Conservation (phyloP, 2,797 vertebrate species). For the Microcaecilia unicolor region DNA sequence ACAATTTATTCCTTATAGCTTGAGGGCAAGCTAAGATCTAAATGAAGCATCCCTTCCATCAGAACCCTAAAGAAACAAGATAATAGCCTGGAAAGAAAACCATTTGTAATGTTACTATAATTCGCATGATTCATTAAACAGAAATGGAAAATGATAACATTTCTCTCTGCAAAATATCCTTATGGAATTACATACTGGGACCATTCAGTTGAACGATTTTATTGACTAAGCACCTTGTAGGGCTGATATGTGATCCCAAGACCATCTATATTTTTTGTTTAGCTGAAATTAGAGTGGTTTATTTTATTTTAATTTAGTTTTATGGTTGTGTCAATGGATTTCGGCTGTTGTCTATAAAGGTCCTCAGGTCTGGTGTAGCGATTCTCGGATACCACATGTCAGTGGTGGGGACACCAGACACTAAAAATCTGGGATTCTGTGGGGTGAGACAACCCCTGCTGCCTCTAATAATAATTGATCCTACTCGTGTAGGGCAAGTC, state of each 20-base stretch:
- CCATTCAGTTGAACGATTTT: slow-evolving; percentile 81
- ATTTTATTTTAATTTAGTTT: slow-evolving; percentile 6
- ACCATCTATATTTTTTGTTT: slow-evolving; percentile 35
- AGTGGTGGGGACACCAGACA: no score
- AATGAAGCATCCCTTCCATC: slow-evolving; percentile 95
- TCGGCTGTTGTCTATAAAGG: no score
- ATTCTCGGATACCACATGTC: no score
- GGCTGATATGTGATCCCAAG: slow-evolving; percentile 57
- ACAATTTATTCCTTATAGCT: slow-evolving; percentile 87
- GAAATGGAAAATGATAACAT: slow-evolving; percentile 92
- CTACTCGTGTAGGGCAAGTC: no score
- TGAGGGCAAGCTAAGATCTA: slow-evolving; percentile 75
- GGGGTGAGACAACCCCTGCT: no score
- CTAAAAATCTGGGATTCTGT: no score
- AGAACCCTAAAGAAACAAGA: slow-evolving; percentile 99
- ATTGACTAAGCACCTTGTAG: slow-evolving; percentile 83
- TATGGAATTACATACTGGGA: slow-evolving; percentile 75
- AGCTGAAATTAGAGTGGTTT: slow-evolving; percentile 49
- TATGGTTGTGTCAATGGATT: no score
- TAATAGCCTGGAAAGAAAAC: slow-evolving; percentile 95
- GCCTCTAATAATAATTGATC: no score
- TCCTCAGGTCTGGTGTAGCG: no score
- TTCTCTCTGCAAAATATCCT: slow-evolving; percentile 77
- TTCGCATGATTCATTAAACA: slow-evolving; percentile 99
- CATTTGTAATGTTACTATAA: slow-evolving; percentile 98